These are phyloP conservation scores for Paguma larvata DNA, from an alignment of 2,797 vertebrate genomes.

Conservation along the genomic window DNA sequence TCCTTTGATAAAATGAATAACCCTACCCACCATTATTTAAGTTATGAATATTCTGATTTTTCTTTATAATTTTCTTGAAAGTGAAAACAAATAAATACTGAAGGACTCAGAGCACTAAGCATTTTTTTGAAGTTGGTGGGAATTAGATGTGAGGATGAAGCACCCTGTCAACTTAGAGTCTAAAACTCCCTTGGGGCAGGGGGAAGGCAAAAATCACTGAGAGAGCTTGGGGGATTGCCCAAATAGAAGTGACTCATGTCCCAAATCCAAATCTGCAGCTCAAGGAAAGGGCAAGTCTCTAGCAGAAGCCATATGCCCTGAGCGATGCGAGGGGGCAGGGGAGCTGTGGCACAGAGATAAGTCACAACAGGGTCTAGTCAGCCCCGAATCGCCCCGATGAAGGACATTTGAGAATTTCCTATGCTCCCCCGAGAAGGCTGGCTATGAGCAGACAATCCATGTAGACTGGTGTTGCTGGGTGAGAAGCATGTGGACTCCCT, in stretches of 20 bases:
- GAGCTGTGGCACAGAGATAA: not conserved
- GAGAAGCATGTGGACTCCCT: not conserved
- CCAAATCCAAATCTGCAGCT: not conserved
- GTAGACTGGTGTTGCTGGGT: not conserved
- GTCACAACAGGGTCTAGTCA: not conserved
- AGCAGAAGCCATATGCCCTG: not conserved
- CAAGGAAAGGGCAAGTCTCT: not conserved
- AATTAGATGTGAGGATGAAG: not conserved
- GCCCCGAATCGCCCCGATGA: not conserved
- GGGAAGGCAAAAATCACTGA: not conserved
- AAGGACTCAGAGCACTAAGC: not conserved
- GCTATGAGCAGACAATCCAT: not conserved
- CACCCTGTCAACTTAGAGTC: not conserved
- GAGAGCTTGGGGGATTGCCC: not conserved
- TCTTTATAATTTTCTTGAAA: not conserved
- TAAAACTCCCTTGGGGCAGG: not conserved
- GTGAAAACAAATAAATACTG: not conserved
- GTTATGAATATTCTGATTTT: not conserved
- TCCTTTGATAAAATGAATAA: not conserved
- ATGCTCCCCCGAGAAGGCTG: not conserved
- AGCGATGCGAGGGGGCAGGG: fast-evolving
- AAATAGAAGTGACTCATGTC: not conserved
- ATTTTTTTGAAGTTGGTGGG: not conserved
- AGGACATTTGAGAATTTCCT: not conserved
- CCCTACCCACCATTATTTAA: not conserved